Evolutionary conservation across 2,113 vertebrate genomes (phyloP).

Genomic region (Quiscalus mexicanus): DNA sequence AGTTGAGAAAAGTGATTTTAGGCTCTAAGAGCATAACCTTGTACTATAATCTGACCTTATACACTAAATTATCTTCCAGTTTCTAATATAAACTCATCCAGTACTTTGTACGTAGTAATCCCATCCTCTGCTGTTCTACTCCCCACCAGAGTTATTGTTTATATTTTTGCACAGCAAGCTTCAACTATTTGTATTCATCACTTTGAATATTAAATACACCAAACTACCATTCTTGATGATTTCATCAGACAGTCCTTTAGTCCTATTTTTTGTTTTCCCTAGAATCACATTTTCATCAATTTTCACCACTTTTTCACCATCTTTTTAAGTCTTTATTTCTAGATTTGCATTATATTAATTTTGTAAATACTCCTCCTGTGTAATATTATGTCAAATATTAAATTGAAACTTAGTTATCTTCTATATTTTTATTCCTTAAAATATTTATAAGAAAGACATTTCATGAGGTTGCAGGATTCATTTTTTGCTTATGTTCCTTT

Average conservation of each 20-base stretch:
- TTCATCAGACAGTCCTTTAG: background rate
- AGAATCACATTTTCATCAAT: background rate
- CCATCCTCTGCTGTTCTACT: background rate
- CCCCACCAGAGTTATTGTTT: background rate
- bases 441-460: background rate
- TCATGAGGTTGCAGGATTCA: background rate
- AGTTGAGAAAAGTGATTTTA: background rate
- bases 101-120: background rate
- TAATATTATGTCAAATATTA: background rate
- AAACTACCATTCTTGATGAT: background rate
- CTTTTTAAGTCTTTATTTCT: background rate
- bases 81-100: background rate
- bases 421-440: background rate
- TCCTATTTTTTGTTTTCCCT: background rate
- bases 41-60: background rate
- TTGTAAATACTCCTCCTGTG: background rate
- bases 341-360: background rate
- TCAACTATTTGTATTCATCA: background rate
- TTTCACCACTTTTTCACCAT: background rate
- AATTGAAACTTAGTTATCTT: background rate
- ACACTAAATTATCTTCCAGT: background rate
- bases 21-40: background rate
- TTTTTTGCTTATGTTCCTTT: background rate
- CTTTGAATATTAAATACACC: background rate
- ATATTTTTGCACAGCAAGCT: background rate